These are phyloP conservation scores for Actenoides lindsayi DNA, from an alignment of 2,113 vertebrate genomes.

Conservation along the genomic window DNA sequence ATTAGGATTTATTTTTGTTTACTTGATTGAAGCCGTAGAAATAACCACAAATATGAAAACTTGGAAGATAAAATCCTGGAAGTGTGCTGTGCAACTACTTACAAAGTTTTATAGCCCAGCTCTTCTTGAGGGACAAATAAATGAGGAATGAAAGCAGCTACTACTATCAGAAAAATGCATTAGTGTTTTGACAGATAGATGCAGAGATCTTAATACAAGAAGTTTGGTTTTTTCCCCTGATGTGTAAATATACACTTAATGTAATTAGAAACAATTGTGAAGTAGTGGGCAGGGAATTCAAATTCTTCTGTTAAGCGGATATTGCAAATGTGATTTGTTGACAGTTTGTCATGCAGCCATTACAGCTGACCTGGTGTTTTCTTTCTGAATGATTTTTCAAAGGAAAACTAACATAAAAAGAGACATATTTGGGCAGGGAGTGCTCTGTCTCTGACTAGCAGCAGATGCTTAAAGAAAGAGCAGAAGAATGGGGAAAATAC, in stretches of 20 bases:
- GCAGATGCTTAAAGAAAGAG: neutral
- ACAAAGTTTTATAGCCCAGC: constrained; percentile 9
- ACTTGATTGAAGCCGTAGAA: neutral
- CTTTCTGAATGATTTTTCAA: neutral
- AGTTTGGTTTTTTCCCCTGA: neutral
- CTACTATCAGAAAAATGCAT: constrained; percentile 4
- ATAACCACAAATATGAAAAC: neutral
- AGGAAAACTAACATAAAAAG: neutral
- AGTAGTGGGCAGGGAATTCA: neutral
- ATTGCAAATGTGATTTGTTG: constrained; percentile 16
- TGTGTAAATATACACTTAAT: constrained; percentile 34
- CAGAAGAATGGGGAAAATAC: neutral
- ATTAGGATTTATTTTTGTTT: neutral
- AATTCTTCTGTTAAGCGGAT: neutral
- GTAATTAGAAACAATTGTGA: constrained; percentile 50
- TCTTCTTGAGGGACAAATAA: constrained; percentile 43
- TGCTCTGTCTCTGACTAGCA: neutral
- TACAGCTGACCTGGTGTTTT: constrained; percentile 14
- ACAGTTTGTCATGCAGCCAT: neutral
- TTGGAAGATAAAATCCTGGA: constrained; percentile 4
- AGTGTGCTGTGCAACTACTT: neutral
- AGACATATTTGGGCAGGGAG: neutral
- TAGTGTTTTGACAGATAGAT: constrained; percentile 32
- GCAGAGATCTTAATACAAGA: neutral
- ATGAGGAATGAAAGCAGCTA: neutral